Evolutionary conservation across 2,888 invertebrate species (phyloP).

Genomic region (Xylocampa areola): DNA sequence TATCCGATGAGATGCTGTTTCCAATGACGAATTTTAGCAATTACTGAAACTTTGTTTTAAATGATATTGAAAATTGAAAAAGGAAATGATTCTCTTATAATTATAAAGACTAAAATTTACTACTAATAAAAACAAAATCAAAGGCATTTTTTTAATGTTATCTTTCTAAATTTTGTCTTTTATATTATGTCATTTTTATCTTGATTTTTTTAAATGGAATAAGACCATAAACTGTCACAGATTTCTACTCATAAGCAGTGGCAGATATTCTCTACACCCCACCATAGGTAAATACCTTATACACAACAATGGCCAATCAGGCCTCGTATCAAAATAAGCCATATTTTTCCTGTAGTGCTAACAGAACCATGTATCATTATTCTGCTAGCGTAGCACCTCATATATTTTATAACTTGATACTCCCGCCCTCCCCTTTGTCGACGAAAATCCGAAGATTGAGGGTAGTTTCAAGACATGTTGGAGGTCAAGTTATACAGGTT

Average conservation of each 20-base stretch:
- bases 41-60: no score
- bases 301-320: constrained; percentile 43
- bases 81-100: no score
- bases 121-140: no score
- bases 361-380: constrained; percentile 48
- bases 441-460: constrained; percentile 6
- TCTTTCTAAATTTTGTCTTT: no score
- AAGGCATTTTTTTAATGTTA: constrained; percentile 2
- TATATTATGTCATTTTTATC: no score
- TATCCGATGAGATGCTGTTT: no score
- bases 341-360: constrained; percentile 36
- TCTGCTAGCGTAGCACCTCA: constrained; percentile 46
- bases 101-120: no score
- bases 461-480: neutral
- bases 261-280: neutral
- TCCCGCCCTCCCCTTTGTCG: neutral
- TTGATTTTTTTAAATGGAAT: no score
- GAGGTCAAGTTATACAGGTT: constrained; percentile 22
- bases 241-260: no score
- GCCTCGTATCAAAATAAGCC: constrained; percentile 36
- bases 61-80: no score
- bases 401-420: constrained; percentile 33
- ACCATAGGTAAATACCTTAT: neutral
- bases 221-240: no score
- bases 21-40: no score